These are phyloP conservation scores for Galleria mellonella DNA, from an alignment of 1,140 invertebrate genomes.

Conservation along the genomic window DNA sequence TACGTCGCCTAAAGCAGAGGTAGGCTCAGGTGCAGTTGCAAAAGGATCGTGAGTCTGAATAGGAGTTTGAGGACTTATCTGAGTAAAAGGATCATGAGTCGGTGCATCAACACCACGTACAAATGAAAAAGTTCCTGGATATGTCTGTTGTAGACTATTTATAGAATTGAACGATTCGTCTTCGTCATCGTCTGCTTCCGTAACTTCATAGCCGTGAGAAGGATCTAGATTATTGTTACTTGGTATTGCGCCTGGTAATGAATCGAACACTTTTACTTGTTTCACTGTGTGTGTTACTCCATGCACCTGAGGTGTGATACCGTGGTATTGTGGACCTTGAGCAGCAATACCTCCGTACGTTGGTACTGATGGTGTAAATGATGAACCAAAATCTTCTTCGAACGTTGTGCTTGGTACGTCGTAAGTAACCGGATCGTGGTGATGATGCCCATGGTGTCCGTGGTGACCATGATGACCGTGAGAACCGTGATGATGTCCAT, in stretches of 20 bases:
- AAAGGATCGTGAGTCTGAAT: conserved; percentile 35
- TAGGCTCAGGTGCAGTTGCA: conserved; percentile 23
- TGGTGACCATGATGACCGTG: conserved; percentile 9
- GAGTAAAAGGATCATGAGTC: conserved; percentile 27
- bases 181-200: conserved; percentile 55
- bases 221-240: conserved; percentile 7
- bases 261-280: conserved; percentile 60
- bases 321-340: conserved; percentile 17
- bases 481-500: no score
- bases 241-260: conserved; percentile 40
- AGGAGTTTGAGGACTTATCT: conserved; percentile 26
- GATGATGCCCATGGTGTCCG: conserved; percentile 1
- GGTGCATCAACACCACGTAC: conserved; percentile 23
- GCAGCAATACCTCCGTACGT: conserved; percentile 12
- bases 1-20: conserved; percentile 22
- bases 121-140: conserved; percentile 39
- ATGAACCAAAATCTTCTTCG: conserved; percentile 32
- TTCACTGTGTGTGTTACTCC: conserved; percentile 54
- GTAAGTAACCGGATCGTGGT: conserved; percentile 27
- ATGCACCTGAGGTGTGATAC: conserved; percentile 31
- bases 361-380: conserved; percentile 35
- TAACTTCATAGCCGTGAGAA: conserved; percentile 52
- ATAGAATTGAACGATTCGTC: conserved; percentile 50
- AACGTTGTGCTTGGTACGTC: conserved; percentile 29
- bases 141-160: conserved; percentile 42